Conservation (phyloP, 2,797 vertebrate genomes). For the Cryptoblepharus egeriae region DNA sequence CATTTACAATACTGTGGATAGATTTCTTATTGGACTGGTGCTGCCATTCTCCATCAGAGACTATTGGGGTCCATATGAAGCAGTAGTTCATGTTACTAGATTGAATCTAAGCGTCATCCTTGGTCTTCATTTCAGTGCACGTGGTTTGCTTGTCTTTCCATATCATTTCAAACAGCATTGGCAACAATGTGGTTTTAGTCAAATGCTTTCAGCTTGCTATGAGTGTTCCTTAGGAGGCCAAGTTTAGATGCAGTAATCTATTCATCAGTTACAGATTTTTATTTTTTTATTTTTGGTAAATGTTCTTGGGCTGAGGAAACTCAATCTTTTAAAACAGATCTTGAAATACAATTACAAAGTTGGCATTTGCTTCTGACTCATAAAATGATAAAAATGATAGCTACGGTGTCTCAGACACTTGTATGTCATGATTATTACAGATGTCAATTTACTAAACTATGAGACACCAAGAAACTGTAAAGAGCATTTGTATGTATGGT, state of each 20-base stretch:
- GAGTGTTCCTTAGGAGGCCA: constrained; percentile 51
- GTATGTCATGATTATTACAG: constrained; percentile 27
- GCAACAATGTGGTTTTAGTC: constrained; percentile 2
- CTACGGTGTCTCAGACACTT: constrained; percentile 6
- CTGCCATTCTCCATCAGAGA: background rate
- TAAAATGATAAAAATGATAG: constrained; percentile 66
- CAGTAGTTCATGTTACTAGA: background rate
- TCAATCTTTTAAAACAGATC: constrained; percentile 73
- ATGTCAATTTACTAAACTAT: constrained; percentile 16
- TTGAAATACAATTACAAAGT: constrained; percentile 75
- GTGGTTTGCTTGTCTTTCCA: constrained; percentile 34
- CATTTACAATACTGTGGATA: too few species aligned
- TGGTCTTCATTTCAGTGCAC: constrained; percentile 17
- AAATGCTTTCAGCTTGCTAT: constrained; percentile 51
- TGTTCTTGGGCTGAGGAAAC: constrained; percentile 67
- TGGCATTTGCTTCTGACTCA: constrained; percentile 66
- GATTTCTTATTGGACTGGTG: too few species aligned
- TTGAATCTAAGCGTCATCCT: background rate
- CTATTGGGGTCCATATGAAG: background rate
- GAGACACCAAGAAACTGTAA: constrained; percentile 42
- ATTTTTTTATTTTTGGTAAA: constrained; percentile 44
- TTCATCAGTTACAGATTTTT: constrained; percentile 50
- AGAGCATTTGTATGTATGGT: constrained; percentile 49
- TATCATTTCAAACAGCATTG: constrained; percentile 38
- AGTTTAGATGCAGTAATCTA: constrained; percentile 51